Evolutionary conservation across 2,888 invertebrate species (phyloP).

Genomic region (Lochmaea crataegi): DNA sequence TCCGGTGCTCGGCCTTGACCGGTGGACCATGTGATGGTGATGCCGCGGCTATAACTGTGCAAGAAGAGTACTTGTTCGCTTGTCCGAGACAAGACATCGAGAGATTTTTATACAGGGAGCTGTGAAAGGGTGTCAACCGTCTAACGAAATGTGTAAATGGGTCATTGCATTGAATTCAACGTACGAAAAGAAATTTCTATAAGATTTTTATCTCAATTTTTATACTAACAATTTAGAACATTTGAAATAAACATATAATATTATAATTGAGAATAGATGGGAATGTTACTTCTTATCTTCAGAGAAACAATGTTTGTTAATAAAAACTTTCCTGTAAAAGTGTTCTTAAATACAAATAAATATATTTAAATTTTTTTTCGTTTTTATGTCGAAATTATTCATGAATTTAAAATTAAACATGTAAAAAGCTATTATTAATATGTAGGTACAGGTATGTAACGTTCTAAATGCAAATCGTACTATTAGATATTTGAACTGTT

Average conservation of each 20-base stretch:
- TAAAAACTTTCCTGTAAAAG: no score
- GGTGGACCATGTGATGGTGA: conserved; percentile 50
- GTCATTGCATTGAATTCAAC: conserved; percentile 1
- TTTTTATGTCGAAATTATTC: no score
- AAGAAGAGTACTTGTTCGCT: conserved; percentile 31
- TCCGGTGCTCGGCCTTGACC: conserved; percentile 62
- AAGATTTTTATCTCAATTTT: neutral
- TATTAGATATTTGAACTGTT: no score
- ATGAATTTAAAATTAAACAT: no score
- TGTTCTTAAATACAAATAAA: no score
- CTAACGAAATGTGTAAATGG: conserved; percentile 14
- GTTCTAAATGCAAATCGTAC: no score
- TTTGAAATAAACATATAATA: neutral
- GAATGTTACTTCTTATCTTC: neutral
- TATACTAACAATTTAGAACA: neutral
- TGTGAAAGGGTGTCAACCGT: conserved; percentile 13
- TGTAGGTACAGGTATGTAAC: no score
- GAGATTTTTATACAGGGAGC: conserved; percentile 18
- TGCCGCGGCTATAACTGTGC: conserved; percentile 39
- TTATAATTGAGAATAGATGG: neutral
- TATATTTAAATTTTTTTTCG: no score
- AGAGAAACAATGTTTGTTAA: neutral
- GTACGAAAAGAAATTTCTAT: neutral
- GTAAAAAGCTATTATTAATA: no score
- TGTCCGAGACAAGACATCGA: conserved; percentile 13